These are phyloP conservation scores for Chamaea fasciata DNA, from an alignment of 2,113 vertebrate genomes.

Conservation along the genomic window DNA sequence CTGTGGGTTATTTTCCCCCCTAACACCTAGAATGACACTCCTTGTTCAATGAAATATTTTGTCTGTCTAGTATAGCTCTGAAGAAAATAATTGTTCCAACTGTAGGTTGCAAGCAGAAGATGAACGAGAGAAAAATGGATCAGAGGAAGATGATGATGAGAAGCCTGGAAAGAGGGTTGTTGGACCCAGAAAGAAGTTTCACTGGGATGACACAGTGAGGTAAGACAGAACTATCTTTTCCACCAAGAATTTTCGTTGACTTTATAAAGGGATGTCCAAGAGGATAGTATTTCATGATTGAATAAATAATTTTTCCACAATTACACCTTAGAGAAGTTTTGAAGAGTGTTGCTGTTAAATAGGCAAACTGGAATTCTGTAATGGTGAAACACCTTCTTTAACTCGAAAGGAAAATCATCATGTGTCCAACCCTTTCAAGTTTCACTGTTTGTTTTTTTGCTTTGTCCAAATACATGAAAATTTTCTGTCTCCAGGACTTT, in stretches of 20 bases:
- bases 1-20: neutral
- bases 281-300: neutral
- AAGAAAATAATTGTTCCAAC: neutral
- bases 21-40: neutral
- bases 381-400: neutral
- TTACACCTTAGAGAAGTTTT: neutral
- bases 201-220: conserved; percentile 97
- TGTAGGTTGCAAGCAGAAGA: conserved; percentile 88
- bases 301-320: neutral
- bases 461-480: neutral
- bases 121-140: conserved; percentile 89
- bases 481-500: neutral
- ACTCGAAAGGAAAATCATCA: neutral
- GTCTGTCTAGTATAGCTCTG: neutral
- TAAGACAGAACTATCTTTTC: conserved; percentile 35
- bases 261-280: neutral
- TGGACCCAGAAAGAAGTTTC: conserved; percentile 95
- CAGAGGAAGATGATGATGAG: conserved; percentile 96
- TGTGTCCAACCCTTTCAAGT: neutral
- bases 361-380: neutral
- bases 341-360: neutral
- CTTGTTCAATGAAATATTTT: neutral
- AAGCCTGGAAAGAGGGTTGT: conserved; percentile 95
- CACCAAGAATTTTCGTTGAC: neutral
- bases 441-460: neutral